Evolutionary conservation across 2,797 vertebrate species (phyloP), one percentile per base, ranked within the genome.

Genomic region (Cynopterus sphinx): DNA sequence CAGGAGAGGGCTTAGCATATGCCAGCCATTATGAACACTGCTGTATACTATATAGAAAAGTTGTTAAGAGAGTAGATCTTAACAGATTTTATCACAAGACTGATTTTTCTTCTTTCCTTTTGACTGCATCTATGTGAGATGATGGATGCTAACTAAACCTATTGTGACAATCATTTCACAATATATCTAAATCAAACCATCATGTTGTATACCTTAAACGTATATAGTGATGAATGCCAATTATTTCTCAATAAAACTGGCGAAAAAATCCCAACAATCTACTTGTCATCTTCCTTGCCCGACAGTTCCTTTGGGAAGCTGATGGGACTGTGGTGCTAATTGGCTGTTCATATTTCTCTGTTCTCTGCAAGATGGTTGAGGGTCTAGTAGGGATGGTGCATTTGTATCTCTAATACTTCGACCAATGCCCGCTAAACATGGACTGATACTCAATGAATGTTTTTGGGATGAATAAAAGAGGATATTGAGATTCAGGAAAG

Each of bases 111-210:
- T 55, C 46, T 59, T 86, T 70, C 16, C 57, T 57, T 89, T 57
- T 49, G 53, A 39, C 39, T 57, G n/a, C n/a, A 26, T 67, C n/a
- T 16, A 15, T 9, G 11, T 53, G 33, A 73, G 49, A 89, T 67
- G 85, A 73, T n/a, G 21, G 71, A 57, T n/a, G 78, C 24, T 82
- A 49, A 83, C 77, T 81, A 82, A 82, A 88, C n/a, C 19, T 49
- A 49, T 11, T 19, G 1, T 22, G 36, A 31, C 31, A 57, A 59
- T 83, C 17, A 31, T 39, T 82, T 87, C 68, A 75, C 21, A 67
- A 39, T 13, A 26, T 8, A 88, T 7, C 3, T 16, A 59, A 83
- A 83, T 28, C 49, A 75, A 67, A 28, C 59, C 39, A 33, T 26
- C 71, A 19, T 3, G 53, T n/a, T 13, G 2, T 8, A 22, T 2